These are phyloP conservation scores for Orthosia gracilis DNA, from an alignment of 2,888 invertebrate species.

Conservation along the genomic window DNA sequence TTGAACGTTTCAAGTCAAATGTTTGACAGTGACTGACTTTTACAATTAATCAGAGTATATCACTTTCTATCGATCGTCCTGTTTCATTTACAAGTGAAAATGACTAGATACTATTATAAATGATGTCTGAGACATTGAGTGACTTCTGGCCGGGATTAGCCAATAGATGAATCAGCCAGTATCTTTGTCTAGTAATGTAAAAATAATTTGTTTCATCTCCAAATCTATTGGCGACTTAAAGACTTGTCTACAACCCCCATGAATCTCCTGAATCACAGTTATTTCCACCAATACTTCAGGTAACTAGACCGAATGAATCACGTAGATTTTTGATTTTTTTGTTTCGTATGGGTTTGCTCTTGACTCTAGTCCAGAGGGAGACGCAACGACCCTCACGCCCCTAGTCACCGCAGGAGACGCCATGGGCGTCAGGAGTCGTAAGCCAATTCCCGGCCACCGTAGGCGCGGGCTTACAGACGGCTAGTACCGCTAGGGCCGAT, in stretches of 20 bases:
- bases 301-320: conserved; percentile 70
- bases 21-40: conserved; percentile 56
- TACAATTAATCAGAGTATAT: conserved; percentile 55
- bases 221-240: conserved; percentile 12
- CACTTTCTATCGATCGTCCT: conserved; percentile 60
- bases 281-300: conserved; percentile 30
- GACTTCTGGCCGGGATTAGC: conserved; percentile 40
- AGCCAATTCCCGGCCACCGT: too few species aligned
- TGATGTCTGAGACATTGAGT: conserved; percentile 57
- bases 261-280: conserved; percentile 35
- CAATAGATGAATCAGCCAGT: conserved; percentile 22
- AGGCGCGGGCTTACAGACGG: too few species aligned
- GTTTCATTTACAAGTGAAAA: conserved; percentile 47
- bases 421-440: too few species aligned
- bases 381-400: too few species aligned
- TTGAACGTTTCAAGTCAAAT: conserved; percentile 43
- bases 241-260: conserved; percentile 6
- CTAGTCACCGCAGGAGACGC: too few species aligned
- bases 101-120: conserved; percentile 39
- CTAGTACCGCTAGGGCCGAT: too few species aligned
- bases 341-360: too few species aligned
- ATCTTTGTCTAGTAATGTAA: conserved; percentile 18
- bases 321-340: too few species aligned
- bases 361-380: too few species aligned
- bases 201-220: conserved; percentile 22